Percentiles rank a stretch among this genome's conserved stretches.
These are phyloP conservation scores for Kryptolebias marmoratus DNA, from an alignment of 2,113 vertebrate genomes.

Conservation along the genomic window DNA sequence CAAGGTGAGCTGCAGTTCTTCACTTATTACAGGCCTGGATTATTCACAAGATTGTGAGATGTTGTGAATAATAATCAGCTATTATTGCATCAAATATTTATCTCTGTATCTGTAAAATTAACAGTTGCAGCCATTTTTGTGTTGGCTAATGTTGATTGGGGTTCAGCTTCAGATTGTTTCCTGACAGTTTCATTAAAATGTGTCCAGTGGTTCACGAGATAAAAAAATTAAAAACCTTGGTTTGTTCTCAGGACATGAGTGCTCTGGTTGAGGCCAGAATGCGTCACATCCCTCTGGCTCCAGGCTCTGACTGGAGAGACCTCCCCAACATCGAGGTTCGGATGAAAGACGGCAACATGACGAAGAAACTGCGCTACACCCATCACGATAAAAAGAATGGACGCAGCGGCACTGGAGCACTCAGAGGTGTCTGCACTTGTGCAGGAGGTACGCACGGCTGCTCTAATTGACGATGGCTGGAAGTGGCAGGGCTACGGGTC, in stretches of 20 bases:
- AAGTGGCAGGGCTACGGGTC: rapidly evolving
- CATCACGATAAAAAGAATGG: conserved; percentile 91
- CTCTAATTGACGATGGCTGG: rapidly evolving
- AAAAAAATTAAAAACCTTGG: background rate
- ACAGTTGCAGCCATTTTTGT: too few relatives aligned
- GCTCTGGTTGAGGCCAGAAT: conserved; percentile 93
- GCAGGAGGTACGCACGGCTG: conserved; percentile 81
- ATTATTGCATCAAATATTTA: too few relatives aligned
- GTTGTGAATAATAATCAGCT: too few relatives aligned
- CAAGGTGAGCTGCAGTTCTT: conserved; percentile 81
- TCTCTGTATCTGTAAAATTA: too few relatives aligned
- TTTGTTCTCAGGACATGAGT: conserved; percentile 89
- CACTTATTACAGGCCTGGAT: too few relatives aligned
- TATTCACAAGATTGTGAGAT: too few relatives aligned
- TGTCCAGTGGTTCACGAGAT: too few relatives aligned
- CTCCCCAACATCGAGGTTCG: conserved; percentile 93
- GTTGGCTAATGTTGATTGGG: too few relatives aligned
- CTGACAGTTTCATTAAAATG: too few relatives aligned
- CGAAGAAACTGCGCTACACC: conserved; percentile 89
- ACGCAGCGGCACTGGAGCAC: conserved; percentile 84
- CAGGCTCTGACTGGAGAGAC: conserved; percentile 95
- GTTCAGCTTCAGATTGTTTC: too few relatives aligned
- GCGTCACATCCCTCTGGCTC: conserved; percentile 93
- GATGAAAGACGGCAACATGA: conserved; percentile 87
- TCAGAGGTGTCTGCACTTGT: conserved; percentile 92